Percentiles rank a stretch among this genome's conserved stretches.
phyloP scores from a whole-genome alignment of 2,797 vertebrate genomes.

The Anabas testudineus region DNA sequence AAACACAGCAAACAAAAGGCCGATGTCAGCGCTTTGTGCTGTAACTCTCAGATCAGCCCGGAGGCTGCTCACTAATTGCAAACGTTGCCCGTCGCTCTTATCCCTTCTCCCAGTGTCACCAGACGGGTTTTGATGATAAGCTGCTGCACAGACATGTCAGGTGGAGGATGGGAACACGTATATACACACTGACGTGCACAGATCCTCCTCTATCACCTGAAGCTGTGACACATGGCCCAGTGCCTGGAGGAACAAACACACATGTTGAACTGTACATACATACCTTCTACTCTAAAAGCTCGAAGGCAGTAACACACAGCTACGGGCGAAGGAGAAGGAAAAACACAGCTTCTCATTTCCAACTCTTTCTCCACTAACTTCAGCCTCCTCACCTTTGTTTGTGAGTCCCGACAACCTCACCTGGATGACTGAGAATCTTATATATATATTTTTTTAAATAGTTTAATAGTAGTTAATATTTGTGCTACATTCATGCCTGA shows the following conservation, averaged over 20 bases:
- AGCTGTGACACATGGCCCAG: neutral
- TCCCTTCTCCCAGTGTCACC: constrained; percentile 11
- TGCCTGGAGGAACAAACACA: constrained; percentile 17
- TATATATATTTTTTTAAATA: too few relatives aligned
- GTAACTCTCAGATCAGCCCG: constrained; percentile 29
- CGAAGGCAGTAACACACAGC: constrained; percentile 33
- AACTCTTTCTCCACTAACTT: too few relatives aligned
- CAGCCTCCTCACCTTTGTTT: too few relatives aligned
- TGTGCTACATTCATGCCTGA: neutral
- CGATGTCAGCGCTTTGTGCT: constrained; percentile 14
- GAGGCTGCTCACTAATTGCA: constrained; percentile 38
- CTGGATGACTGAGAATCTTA: too few relatives aligned
- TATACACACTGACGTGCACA: neutral
- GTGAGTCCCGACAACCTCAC: too few relatives aligned
- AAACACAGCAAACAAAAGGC: constrained; percentile 14
- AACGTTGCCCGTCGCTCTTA: constrained; percentile 21
- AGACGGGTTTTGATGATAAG: constrained; percentile 30
- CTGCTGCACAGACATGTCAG: constrained; percentile 15
- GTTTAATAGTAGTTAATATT: too few relatives aligned
- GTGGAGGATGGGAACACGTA: neutral
- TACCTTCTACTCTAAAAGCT: constrained; percentile 18
- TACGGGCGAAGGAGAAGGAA: neutral
- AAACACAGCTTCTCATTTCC: neutral
- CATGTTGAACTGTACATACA: constrained; percentile 4
- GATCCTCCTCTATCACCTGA: neutral